Percentiles rank a stretch among this genome's conserved stretches.
These are phyloP conservation scores for human (Homo sapiens) DNA, from an alignment of 2,113 vertebrate species.

Conservation along the genomic window DNA sequence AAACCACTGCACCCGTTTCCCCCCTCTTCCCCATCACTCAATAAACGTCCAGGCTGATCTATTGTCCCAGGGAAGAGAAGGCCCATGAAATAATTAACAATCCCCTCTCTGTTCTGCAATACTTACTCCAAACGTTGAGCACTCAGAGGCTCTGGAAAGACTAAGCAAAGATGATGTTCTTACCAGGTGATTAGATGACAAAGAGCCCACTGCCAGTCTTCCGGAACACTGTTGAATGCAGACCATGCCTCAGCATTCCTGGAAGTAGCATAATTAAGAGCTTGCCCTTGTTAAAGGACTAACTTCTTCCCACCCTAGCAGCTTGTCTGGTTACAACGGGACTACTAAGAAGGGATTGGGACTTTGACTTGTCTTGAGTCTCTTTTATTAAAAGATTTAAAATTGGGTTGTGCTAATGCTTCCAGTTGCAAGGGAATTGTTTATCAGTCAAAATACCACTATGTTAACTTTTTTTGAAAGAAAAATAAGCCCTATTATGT, in stretches of 20 bases:
- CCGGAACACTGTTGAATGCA: slow-evolving; percentile 55
- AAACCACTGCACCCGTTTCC: slow-evolving; percentile 44
- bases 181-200: slow-evolving; percentile 76
- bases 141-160: slow-evolving; percentile 63
- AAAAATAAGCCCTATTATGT: neutral
- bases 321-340: slow-evolving; percentile 50
- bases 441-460: neutral
- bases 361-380: slow-evolving; percentile 33
- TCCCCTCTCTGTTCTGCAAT: slow-evolving; percentile 61
- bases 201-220: slow-evolving; percentile 55
- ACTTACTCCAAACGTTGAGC: slow-evolving; percentile 62
- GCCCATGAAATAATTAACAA: slow-evolving; percentile 73
- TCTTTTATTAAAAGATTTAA: slow-evolving; percentile 42
- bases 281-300: slow-evolving; percentile 50
- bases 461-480: neutral
- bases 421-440: neutral
- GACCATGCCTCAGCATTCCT: slow-evolving; percentile 57
- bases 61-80: slow-evolving; percentile 67
- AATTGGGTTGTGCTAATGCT: slow-evolving; percentile 8
- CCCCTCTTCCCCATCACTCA: slow-evolving; percentile 57
- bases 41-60: slow-evolving; percentile 68
- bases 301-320: slow-evolving; percentile 60
- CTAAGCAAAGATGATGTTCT: slow-evolving; percentile 71
- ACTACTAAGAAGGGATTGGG: slow-evolving; percentile 4
- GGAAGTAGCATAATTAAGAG: slow-evolving; percentile 61